Conservation (phyloP, 1,140 invertebrate genomes). For the Acromyrmex charruanus region DNA sequence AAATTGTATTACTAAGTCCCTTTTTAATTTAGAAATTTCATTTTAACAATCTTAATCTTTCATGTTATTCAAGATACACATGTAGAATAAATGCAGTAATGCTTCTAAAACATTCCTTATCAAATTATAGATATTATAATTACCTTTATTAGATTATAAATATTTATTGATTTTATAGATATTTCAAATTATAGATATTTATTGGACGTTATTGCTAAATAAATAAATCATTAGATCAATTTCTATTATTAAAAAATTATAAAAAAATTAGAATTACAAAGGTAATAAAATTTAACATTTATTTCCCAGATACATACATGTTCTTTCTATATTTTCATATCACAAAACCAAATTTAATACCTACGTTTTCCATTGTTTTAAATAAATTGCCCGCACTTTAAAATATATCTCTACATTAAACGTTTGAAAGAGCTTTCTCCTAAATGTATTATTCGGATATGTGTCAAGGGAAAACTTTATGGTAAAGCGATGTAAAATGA, state of each 20-base stretch:
- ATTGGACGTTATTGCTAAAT: neutral
- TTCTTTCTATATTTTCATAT: neutral
- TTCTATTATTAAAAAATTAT: neutral
- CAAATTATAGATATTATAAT: neutral
- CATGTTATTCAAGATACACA: neutral
- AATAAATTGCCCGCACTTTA: neutral
- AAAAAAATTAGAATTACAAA: neutral
- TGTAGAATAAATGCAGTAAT: neutral
- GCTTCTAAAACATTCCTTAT: neutral
- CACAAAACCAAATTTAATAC: constrained; percentile 13
- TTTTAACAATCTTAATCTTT: neutral
- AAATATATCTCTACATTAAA: constrained; percentile 22
- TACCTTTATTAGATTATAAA: no score
- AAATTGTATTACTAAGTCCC: neutral
- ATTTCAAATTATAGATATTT: neutral
- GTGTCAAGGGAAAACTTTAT: constrained; percentile 18
- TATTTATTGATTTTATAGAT: neutral
- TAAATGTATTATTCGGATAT: constrained; percentile 42
- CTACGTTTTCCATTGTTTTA: neutral
- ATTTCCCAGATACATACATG: neutral
- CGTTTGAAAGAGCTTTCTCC: constrained; percentile 22
- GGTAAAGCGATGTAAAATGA: constrained; percentile 42
- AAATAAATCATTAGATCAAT: neutral
- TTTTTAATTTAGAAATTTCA: constrained; percentile 13
- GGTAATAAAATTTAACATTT: neutral